These are phyloP conservation scores for Campoletis raptor DNA, from an alignment of 2,888 invertebrate species.

Conservation along the genomic window DNA sequence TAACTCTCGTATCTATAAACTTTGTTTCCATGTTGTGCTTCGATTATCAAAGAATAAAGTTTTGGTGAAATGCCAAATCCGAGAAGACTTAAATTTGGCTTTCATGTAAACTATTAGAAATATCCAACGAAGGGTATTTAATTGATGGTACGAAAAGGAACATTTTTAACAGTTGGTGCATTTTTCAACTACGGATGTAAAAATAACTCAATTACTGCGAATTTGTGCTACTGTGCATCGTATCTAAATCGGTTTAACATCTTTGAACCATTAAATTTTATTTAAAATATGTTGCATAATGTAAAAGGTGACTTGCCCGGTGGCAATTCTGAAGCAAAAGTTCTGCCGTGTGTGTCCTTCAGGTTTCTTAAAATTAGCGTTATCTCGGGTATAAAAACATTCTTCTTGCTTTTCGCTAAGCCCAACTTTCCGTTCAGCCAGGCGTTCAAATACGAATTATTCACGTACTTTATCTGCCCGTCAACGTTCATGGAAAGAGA, in stretches of 20 bases:
- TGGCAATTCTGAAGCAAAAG: slow-evolving; percentile 2
- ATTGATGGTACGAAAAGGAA: neutral
- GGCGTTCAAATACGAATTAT: slow-evolving; percentile 50
- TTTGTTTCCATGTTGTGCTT: neutral
- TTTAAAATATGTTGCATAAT: slow-evolving; percentile 36
- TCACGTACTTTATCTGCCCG: slow-evolving; percentile 61
- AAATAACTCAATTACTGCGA: neutral
- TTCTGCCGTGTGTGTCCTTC: slow-evolving; percentile 36
- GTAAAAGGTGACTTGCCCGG: slow-evolving; percentile 20
- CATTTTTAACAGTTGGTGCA: neutral
- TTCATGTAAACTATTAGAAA: neutral
- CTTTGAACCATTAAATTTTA: neutral
- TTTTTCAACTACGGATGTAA: neutral
- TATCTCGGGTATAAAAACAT: slow-evolving; percentile 33
- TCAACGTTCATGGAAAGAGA: slow-evolving; percentile 34
- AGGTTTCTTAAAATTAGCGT: slow-evolving; percentile 27
- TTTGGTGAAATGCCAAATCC: neutral
- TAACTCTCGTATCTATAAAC: neutral
- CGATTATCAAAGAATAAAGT: slow-evolving; percentile 12
- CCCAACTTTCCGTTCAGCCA: slow-evolving; percentile 38
- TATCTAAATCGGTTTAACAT: slow-evolving; percentile 10
- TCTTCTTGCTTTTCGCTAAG: slow-evolving; percentile 29
- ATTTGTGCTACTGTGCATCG: neutral
- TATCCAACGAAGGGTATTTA: neutral
- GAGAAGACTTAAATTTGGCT: neutral